These are phyloP conservation scores for Agrotis exclamationis DNA, from an alignment of 2,888 invertebrate species.

Conservation along the genomic window DNA sequence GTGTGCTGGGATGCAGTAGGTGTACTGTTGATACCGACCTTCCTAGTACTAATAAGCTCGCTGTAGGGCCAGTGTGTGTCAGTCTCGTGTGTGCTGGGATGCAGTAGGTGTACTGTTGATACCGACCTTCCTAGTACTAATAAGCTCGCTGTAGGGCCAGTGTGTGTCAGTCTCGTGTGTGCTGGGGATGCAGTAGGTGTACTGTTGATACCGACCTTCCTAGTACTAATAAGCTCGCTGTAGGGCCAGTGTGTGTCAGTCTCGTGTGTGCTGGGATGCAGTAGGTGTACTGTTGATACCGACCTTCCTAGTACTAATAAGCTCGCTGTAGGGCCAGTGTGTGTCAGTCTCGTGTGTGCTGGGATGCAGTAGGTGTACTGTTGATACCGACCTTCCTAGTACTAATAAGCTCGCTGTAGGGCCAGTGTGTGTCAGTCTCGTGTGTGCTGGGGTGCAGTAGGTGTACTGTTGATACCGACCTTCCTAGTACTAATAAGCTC, in stretches of 20 bases:
- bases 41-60: conserved; percentile 98
- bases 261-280: conserved; percentile 98
- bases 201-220: conserved; percentile 93
- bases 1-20: conserved; percentile 97
- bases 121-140: conserved; percentile 96
- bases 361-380: conserved; percentile 97
- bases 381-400: conserved; percentile 94
- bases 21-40: conserved; percentile 93
- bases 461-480: conserved; percentile 92
- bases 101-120: conserved; percentile 95
- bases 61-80: conserved; percentile 98
- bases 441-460: conserved; percentile 98
- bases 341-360: conserved; percentile 98
- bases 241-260: conserved; percentile 98
- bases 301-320: conserved; percentile 98
- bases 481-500: conserved; percentile 99
- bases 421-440: conserved; percentile 98
- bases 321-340: conserved; percentile 98
- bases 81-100: conserved; percentile 97
- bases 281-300: conserved; percentile 93
- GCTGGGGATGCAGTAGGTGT: conserved; percentile 97
- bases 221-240: conserved; percentile 98
- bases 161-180: conserved; percentile 98
- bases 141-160: conserved; percentile 98
- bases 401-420: conserved; percentile 98